A percentile compares a stretch with the other conserved stretches of the same genome.
Conservation (phyloP, 2,797 vertebrate genomes). For the Molossus molossus region DNA sequence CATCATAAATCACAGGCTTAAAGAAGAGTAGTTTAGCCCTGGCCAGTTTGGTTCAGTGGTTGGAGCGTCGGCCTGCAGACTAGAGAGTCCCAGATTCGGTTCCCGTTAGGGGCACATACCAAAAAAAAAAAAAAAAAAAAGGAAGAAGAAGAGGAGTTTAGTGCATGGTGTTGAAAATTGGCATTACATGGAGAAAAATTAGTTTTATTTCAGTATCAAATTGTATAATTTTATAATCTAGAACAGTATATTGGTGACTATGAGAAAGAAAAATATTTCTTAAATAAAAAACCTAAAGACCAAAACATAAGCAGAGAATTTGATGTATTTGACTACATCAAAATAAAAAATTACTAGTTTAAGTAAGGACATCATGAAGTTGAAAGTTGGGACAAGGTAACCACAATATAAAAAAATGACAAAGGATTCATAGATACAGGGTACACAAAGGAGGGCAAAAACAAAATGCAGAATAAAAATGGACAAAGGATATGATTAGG, state of each 20-base stretch:
- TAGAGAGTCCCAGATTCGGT: too few relatives aligned
- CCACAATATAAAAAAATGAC: neutral
- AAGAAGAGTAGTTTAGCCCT: neutral
- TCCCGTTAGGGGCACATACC: too few relatives aligned
- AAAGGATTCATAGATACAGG: neutral
- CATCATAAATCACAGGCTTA: neutral
- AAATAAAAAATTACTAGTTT: neutral
- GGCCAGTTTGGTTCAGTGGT: too few relatives aligned
- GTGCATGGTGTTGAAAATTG: neutral
- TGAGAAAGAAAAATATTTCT: neutral
- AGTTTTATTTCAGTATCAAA: slow-evolving; percentile 25
- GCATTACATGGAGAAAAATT: neutral
- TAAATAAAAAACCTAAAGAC: neutral
- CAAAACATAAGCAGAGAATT: neutral
- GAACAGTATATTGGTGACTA: neutral
- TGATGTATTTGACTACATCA: neutral
- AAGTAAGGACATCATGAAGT: neutral
- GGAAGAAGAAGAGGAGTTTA: neutral
- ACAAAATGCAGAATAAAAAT: neutral
- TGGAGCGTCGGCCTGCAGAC: too few relatives aligned
- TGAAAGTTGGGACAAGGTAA: neutral
- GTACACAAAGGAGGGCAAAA: neutral
- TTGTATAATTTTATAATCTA: neutral
- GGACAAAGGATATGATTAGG: neutral
- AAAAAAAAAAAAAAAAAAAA: too few relatives aligned